Conservation (phyloP, 2,888 invertebrate species). For the Cephus nigrinus region DNA sequence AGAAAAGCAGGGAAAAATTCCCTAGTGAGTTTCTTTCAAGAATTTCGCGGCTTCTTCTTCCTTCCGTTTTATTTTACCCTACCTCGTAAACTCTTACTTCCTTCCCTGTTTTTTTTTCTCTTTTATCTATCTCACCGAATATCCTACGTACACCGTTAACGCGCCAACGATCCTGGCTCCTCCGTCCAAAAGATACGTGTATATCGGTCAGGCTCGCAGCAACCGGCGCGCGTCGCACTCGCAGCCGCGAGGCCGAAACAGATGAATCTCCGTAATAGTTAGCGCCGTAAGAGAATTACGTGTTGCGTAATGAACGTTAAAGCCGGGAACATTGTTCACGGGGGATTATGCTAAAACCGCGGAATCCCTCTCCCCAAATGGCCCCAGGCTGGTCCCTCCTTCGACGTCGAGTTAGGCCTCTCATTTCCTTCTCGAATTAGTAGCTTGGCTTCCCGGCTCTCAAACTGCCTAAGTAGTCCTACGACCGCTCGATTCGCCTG, state of each 20-base stretch:
- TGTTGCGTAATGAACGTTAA: constrained; percentile 51
- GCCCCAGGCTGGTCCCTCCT: constrained; percentile 1
- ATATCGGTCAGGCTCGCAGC: not conserved
- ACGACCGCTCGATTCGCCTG: not conserved
- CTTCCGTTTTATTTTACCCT: constrained; percentile 16
- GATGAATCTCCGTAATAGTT: constrained; percentile 6
- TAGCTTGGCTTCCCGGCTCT: not conserved
- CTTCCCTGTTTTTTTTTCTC: constrained; percentile 2
- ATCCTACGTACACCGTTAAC: not conserved
- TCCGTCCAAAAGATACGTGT: not conserved
- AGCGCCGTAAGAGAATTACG: constrained; percentile 41
- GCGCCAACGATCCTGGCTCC: not conserved
- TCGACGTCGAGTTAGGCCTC: constrained; percentile 13
- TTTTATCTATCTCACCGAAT: not conserved
- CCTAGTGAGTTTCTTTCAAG: not conserved
- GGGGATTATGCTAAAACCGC: constrained; percentile 53
- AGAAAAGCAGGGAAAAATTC: not conserved
- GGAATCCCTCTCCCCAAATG: constrained; percentile 20
- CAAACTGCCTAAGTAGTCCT: constrained; percentile 1
- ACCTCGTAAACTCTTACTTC: not conserved
- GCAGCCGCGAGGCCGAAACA: not conserved
- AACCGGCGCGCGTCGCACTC: not conserved
- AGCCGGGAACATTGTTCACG: constrained; percentile 52
- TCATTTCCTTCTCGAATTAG: constrained; percentile 22
- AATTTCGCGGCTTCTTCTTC: constrained; percentile 12